A percentile compares a stretch with the other conserved stretches of the same genome.
Evolutionary conservation across 2,797 vertebrate species (phyloP).

Genomic region (Zonotrichia albicollis): DNA sequence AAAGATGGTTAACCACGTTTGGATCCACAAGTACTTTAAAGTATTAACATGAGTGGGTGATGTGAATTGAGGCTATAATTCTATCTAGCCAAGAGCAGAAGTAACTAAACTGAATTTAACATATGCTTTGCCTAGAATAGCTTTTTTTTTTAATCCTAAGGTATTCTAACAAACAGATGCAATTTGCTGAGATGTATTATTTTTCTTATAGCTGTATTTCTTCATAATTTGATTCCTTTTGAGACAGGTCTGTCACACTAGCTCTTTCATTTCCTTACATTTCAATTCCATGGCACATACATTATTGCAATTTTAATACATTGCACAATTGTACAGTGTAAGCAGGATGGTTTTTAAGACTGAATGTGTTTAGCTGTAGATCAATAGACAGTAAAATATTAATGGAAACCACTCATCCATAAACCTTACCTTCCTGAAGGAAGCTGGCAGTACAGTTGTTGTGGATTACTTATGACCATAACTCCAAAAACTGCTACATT

Average conservation of each 20-base stretch:
- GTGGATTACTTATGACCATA: background rate
- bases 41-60: background rate
- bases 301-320: background rate
- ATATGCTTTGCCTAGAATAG: background rate
- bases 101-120: background rate
- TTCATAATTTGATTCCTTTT: background rate
- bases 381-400: conserved; percentile 68
- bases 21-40: background rate
- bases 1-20: background rate
- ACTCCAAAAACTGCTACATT: background rate
- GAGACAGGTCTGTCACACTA: background rate
- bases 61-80: background rate
- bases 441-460: background rate
- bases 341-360: conserved; percentile 8
- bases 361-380: background rate
- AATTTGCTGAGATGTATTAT: background rate
- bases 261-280: background rate
- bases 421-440: background rate
- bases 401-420: conserved; percentile 18
- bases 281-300: background rate
- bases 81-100: background rate
- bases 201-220: background rate
- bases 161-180: background rate
- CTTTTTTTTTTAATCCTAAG: background rate
- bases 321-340: background rate